phyloP scores from a whole-genome alignment of 2,113 vertebrate species.

The Xiphophorus couchianus region DNA sequence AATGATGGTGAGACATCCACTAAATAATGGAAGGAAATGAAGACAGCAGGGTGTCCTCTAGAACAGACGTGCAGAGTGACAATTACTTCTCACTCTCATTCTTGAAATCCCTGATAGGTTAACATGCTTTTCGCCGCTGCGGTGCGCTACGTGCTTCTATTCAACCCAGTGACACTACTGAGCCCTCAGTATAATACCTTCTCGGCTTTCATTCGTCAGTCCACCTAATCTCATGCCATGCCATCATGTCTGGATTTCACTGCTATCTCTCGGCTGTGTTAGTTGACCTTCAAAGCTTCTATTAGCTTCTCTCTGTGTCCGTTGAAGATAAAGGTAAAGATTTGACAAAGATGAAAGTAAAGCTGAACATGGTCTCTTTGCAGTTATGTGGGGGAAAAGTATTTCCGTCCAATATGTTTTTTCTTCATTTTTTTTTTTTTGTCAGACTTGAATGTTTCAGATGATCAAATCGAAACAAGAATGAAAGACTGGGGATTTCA shows the following conservation, averaged over 20 bases:
- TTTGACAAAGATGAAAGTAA: too few species aligned
- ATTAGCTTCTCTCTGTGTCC: slow-evolving; percentile 27
- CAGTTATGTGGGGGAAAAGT: neutral
- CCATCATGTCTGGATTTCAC: slow-evolving; percentile 2
- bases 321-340: slow-evolving; percentile 32
- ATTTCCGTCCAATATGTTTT: neutral
- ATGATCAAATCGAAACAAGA: neutral
- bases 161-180: slow-evolving; percentile 2
- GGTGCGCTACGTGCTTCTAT: slow-evolving; percentile 10
- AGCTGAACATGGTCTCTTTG: neutral
- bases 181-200: slow-evolving; percentile 2
- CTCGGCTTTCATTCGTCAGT: slow-evolving; percentile 11
- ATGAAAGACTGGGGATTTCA: too few species aligned
- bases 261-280: slow-evolving; percentile 37
- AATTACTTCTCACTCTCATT: neutral
- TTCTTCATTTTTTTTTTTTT: neutral
- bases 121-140: neutral
- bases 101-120: slow-evolving; percentile 22
- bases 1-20: slow-evolving; percentile 15
- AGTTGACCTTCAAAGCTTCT: slow-evolving; percentile 33
- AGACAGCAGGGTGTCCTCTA: slow-evolving; percentile 28
- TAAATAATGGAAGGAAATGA: slow-evolving; percentile 61
- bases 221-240: slow-evolving; percentile 15
- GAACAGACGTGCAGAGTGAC: slow-evolving; percentile 32
- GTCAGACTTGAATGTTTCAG: neutral